Evolutionary conservation across 1,140 invertebrate genomes (phyloP).

Genomic region (Trypoxylus dichotomus): DNA sequence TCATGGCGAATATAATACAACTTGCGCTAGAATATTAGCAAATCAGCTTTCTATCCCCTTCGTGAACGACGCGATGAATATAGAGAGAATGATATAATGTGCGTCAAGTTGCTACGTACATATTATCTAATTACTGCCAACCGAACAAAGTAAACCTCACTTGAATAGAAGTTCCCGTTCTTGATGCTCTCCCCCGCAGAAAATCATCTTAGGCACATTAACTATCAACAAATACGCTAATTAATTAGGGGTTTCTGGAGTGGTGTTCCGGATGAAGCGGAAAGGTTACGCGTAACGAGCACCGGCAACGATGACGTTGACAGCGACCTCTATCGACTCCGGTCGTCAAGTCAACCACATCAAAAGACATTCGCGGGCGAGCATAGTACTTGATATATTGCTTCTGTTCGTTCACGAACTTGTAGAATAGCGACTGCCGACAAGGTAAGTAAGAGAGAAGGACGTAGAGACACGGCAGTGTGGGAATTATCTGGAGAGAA

Average conservation of each 20-base stretch:
- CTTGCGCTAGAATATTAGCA: no score
- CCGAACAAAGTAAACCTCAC: neutral
- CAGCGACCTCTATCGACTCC: slow-evolving; percentile 3
- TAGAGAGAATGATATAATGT: no score
- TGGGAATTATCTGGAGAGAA: neutral
- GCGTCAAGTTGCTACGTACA: neutral
- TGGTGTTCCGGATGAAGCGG: neutral
- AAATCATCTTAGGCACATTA: slow-evolving; percentile 23
- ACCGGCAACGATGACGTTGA: neutral
- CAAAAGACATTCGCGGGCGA: slow-evolving; percentile 1
- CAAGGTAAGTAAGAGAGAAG: neutral
- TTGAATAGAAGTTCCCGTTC: neutral
- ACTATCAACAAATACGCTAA: slow-evolving; percentile 24
- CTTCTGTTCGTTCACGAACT: neutral
- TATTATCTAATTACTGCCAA: neutral
- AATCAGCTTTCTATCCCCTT: no score
- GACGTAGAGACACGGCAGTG: neutral
- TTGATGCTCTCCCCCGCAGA: neutral
- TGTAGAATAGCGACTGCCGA: neutral
- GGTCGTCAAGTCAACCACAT: slow-evolving; percentile 18
- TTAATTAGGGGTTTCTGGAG: slow-evolving; percentile 11
- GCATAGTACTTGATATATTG: slow-evolving; percentile 2
- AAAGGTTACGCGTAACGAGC: neutral
- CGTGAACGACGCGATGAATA: no score
- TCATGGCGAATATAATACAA: no score